Evolutionary conservation across 1,140 invertebrate species (phyloP), one percentile per base, ranked within the genome.

Genomic region (Chionoecetes opilio): DNA sequence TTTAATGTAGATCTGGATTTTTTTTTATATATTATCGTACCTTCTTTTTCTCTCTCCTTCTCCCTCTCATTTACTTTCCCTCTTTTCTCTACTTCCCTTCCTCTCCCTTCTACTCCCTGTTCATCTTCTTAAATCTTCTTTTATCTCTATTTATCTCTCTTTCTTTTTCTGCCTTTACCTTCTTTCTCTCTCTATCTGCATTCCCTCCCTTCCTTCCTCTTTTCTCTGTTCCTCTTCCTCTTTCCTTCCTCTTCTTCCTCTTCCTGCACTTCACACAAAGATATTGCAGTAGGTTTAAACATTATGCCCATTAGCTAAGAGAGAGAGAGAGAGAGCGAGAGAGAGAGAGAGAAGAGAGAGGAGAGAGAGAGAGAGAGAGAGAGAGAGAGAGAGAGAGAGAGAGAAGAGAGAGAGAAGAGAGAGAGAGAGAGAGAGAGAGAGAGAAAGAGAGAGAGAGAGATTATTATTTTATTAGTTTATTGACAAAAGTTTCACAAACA

Each of bases 341-440:
- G 26, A 84, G 82, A 26, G 26, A 26, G 82, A 84, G 26, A 26
- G 82, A 84, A 32, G 31, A 32, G 31, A 8, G 82, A 26, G 26
- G 31, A 26, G n/a, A 32, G 26, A 84, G 26, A 84, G 82, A 84
- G 26, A 26, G 82, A 84, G 26, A 84, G 82, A 26, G 26, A 84
- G 82, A 26, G 26, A 84, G 26, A 84, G 82, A 26, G 26, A 26
- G 82, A 6, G 31, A 32, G 26, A 84, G 26, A 84, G 41, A 46
- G 41, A 5, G 41, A 46, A 46, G 14, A 46, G 41, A 46, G 14
- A 46, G 14, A 46, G 41, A 46, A 46, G 14, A 14, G 5, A 88
- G 86, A 88, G 86, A 88, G 32, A 88, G 86, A 34, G 32, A 88
- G 32, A 88, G 14, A 88, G 32, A 88, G 32, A 88, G 32, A 88